Conservation (phyloP, 2,113 vertebrate genomes). For the Python bivittatus region DNA sequence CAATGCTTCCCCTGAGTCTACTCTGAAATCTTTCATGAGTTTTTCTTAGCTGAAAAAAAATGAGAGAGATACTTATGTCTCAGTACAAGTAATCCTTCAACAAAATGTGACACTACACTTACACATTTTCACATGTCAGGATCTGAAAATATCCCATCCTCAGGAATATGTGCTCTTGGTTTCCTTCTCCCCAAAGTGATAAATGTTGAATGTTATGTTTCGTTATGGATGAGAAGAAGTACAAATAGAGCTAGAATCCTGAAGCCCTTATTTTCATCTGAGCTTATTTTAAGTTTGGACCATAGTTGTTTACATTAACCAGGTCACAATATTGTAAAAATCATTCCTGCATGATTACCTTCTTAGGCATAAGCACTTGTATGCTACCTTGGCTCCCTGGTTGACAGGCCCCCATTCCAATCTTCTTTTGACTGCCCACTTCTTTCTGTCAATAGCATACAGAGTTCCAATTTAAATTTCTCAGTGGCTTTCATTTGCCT, state of each 20-base stretch:
- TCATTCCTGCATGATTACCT: background rate
- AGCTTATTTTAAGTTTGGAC: background rate
- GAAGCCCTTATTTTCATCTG: background rate
- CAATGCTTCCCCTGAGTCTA: constrained; percentile 40
- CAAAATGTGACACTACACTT: constrained; percentile 2
- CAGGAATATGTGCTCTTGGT: background rate
- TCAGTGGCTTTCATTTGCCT: background rate
- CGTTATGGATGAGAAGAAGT: background rate
- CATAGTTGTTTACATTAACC: background rate
- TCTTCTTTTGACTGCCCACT: background rate
- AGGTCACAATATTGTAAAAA: background rate
- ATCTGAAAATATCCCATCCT: background rate
- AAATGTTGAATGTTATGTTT: background rate
- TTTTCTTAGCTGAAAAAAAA: constrained; percentile 39
- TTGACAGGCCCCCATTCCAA: background rate
- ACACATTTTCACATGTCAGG: background rate
- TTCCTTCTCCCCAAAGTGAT: constrained; percentile 29
- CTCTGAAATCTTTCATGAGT: constrained; percentile 37
- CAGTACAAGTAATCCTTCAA: constrained; percentile 18
- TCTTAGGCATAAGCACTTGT: background rate
- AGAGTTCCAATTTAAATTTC: background rate
- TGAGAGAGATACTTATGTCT: constrained; percentile 11
- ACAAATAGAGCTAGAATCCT: background rate
- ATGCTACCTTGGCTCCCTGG: background rate
- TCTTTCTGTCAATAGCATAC: background rate